A percentile compares a stretch with the other conserved stretches of the same genome.
Conservation (phyloP, 2,888 invertebrate species). For the Pachydiplax longipennis region DNA sequence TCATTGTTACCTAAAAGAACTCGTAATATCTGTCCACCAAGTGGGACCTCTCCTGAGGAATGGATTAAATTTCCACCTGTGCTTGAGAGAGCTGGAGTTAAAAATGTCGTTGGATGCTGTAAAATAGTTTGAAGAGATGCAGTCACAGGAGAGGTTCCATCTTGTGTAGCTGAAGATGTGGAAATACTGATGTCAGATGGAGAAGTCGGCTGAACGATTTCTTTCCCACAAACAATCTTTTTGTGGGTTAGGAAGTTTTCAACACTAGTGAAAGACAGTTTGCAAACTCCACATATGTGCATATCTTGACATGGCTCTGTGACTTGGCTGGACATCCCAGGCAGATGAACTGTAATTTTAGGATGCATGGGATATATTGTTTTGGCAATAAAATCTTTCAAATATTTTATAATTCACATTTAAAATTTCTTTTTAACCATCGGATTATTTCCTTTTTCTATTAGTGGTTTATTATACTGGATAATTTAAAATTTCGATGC, state of each 20-base stretch:
- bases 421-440: too few species aligned
- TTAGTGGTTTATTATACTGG: too few species aligned
- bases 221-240: slow-evolving; percentile 19
- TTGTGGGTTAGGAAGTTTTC: slow-evolving; percentile 52
- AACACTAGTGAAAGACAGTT: slow-evolving; percentile 51
- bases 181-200: not conserved
- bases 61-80: slow-evolving; percentile 3
- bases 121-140: slow-evolving; percentile 6
- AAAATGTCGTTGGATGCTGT: slow-evolving; percentile 15
- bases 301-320: slow-evolving; percentile 49
- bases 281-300: slow-evolving; percentile 54
- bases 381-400: not conserved
- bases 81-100: not conserved
- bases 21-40: slow-evolving; percentile 3
- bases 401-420: too few species aligned
- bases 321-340: slow-evolving; percentile 7
- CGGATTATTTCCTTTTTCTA: not conserved
- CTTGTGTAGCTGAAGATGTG: not conserved
- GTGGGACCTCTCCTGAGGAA: not conserved
- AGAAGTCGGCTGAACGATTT: not conserved
- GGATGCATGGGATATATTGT: too few species aligned
- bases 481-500: too few species aligned
- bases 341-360: slow-evolving; percentile 22
- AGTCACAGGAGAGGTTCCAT: not conserved
- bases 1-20: slow-evolving; percentile 35